Percentiles rank a stretch among this genome's conserved stretches.
These are phyloP conservation scores for Gastrophryne carolinensis DNA, from an alignment of 2,797 vertebrate genomes.

Conservation along the genomic window DNA sequence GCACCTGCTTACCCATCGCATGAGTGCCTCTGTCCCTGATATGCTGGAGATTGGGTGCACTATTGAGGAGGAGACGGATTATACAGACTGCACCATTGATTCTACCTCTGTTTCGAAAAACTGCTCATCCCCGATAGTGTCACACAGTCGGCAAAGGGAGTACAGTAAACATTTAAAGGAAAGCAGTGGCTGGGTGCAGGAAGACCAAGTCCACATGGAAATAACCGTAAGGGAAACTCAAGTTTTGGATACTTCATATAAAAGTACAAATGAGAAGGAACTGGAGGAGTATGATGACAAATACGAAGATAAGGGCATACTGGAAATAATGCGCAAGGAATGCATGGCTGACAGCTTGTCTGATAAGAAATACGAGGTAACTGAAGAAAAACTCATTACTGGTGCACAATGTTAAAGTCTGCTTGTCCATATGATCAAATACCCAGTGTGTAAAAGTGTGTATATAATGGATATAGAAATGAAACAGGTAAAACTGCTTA, in stretches of 20 bases:
- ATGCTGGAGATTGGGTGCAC: constrained; percentile 65
- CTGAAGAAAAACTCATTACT: too few relatives aligned
- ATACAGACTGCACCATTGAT: constrained; percentile 52
- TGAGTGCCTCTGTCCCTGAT: constrained; percentile 71
- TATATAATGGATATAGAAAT: too few relatives aligned
- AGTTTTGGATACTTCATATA: fast-evolving
- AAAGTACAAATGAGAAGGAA: constrained; percentile 21
- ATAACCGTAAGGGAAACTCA: fast-evolving
- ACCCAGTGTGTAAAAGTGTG: not conserved
- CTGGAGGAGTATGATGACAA: not conserved
- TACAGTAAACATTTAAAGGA: constrained; percentile 54
- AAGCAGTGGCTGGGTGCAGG: constrained; percentile 57
- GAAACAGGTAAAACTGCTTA: too few relatives aligned
- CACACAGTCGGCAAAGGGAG: constrained; percentile 57
- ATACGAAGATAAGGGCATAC: constrained; percentile 30
- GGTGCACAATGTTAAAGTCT: too few relatives aligned
- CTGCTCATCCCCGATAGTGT: constrained; percentile 56
- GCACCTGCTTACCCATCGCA: constrained; percentile 62
- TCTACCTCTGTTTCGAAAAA: constrained; percentile 58
- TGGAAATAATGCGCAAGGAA: constrained; percentile 58
- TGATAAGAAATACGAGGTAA: not conserved
- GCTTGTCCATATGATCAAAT: too few relatives aligned
- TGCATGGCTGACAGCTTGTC: constrained; percentile 10
- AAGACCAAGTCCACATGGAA: constrained; percentile 37
- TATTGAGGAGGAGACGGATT: constrained; percentile 49